Base-by-base conservation (phyloP, 2,888 invertebrate species). In the Lomographa bimaculata region DNA sequence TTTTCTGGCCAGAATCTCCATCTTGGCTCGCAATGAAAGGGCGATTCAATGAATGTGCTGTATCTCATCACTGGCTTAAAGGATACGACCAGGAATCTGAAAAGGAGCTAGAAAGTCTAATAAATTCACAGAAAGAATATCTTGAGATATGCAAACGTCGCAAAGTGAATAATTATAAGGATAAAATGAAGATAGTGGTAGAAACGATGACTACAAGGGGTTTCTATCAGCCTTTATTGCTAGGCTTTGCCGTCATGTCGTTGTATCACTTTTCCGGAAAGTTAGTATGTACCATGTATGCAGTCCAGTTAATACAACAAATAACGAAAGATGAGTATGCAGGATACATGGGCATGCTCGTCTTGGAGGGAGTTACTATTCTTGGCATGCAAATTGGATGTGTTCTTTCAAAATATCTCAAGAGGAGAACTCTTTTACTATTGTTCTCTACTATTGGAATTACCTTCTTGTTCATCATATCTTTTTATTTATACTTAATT, bases 351-450 rank as follows among this genome's bases (percentile, higher is more conserved):
- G 74, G 69, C 2, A 80, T 80, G 80, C 54, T 81, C 5, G 65
- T 80, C 28, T 55, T 80, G 29, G 80, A 81, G 23, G 79, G 73
- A 1, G 63, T 79, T 1, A 79, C 78, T n/a, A 70, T 81, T 23
- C 44, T 71, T 1, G 72, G 76, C 4, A 73, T 73, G 71, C 79
- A 78, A 52, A 14, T 69, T 7, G 80, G 79, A 6, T 72, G 79
- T 55, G 54, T 59, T 26, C 38, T 75, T 19, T 58, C 71, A 6
- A 76, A 64, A 43, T 51, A 69, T 45, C 20, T 75, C 3, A 71
- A 62, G 34, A 61, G 79, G 47, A 54, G 79, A 30, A 71, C 67
- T 1, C 50, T 81, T 18, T 59, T 77, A 17, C 35, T 80, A 9
- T 45, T 51, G 0, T 62, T 73, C 3, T 71, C 76, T 0, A 47